Percentiles rank a stretch among this genome's conserved stretches.
Evolutionary conservation across 64 coral and sea anemone genomes (phyloP).

Genomic region (Montipora foliosa): DNA sequence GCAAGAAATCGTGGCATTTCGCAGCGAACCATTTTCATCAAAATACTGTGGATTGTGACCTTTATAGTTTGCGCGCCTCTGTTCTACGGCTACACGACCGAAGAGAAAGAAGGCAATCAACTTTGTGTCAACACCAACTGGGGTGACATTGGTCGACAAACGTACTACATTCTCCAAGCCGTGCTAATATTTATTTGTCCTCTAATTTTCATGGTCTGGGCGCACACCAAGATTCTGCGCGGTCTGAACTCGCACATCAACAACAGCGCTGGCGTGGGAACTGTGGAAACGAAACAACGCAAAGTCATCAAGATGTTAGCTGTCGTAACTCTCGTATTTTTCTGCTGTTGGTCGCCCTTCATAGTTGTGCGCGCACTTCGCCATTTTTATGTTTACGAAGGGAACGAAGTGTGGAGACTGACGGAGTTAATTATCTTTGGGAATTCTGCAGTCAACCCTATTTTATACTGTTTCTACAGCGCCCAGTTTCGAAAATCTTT

Average conservation of each 20-base stretch:
- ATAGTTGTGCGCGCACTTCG: conserved; percentile 66
- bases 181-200: conserved; percentile 81
- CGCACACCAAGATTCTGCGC: conserved; percentile 79
- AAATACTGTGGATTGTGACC: conserved; percentile 76
- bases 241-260: conserved; percentile 60
- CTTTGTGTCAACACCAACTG: conserved; percentile 76
- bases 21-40: conserved; percentile 69
- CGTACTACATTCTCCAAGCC: conserved; percentile 78
- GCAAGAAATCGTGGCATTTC: conserved; percentile 76
- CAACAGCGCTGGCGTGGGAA: not conserved
- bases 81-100: conserved; percentile 73
- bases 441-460: conserved; percentile 85
- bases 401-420: conserved; percentile 69
- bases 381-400: conserved; percentile 76
- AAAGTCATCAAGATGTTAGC: conserved; percentile 92
- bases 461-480: conserved; percentile 89
- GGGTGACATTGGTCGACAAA: conserved; percentile 77
- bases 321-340: conserved; percentile 78
- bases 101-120: conserved; percentile 38
- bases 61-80: conserved; percentile 66
- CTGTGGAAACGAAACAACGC: conserved; percentile 70
- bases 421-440: conserved; percentile 84
- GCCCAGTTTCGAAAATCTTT: conserved; percentile 85
- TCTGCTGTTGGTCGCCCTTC: conserved; percentile 89
- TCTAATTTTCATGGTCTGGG: conserved; percentile 87